Evolutionary conservation across 2,113 vertebrate genomes (phyloP), one percentile per base, ranked within the genome.

Genomic region (Mirza zaza): DNA sequence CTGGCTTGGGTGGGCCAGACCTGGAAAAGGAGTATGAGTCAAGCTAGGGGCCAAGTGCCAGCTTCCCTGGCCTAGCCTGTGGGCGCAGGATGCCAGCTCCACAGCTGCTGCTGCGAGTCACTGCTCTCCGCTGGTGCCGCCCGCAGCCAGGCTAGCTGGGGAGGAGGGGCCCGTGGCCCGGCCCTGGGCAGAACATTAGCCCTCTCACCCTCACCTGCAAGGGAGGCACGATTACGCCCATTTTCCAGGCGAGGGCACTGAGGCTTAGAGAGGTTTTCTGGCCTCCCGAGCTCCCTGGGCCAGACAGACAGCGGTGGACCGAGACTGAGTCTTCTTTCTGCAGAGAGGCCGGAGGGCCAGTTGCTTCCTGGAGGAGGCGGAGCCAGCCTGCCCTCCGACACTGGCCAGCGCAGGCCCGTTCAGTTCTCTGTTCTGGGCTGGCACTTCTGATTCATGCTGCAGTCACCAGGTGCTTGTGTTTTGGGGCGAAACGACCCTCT

Each of bases 1-100:
- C 67, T 71, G 59, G 45, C 52, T 59, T 42, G 34, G n/a, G 52
- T 87, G 59, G 85, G 59, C 52, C 92, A 79, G 85, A 92, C 92
- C 80, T 92, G 50, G 75, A 75, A 92, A 88, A 91, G 80, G 92
- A 45, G 18, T 39, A 4, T 82, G 85, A 97, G 94, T 89, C 96
- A 94, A 68, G 82, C n/a, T 0, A 36, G 52, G 39, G 63, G 85
- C 70, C 0, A 0, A 34, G 80, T 87, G 96, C 96, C 95, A 96
- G 87, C 57, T 80, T 59, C 91, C 83, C 90, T 25, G 7, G 83
- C 79, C 61, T 61, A 9, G 83, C 8, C 90, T 32, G 39, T 2
- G n/a, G 63, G 77, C 4, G 0, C 45, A 45, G 90, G 39, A 36
- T 59, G 84, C 89, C 85, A 87, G 88, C 75, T n/a, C 45, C 8